These are phyloP conservation scores for Beaufortia kweichowensis DNA, from an alignment of 2,113 vertebrate genomes.

Conservation along the genomic window DNA sequence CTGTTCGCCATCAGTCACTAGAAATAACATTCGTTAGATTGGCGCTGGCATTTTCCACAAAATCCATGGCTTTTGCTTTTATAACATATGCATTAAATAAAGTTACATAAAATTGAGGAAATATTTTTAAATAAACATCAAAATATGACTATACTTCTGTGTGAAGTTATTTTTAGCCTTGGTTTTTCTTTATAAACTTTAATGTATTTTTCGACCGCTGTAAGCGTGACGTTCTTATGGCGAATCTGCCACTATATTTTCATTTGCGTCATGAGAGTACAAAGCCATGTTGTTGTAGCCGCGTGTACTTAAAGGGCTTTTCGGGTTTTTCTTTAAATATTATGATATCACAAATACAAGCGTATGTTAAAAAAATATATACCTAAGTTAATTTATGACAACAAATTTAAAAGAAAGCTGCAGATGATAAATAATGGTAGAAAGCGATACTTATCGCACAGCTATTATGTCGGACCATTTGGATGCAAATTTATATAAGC, in stretches of 20 bases:
- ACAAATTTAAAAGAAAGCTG: neutral
- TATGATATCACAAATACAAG: neutral
- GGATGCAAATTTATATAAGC: neutral
- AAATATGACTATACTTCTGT: neutral
- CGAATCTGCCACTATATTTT: slow-evolving; percentile 2
- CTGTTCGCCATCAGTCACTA: slow-evolving; percentile 78
- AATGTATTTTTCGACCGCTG: neutral
- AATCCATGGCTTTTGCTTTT: neutral
- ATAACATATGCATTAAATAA: neutral
- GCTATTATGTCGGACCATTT: neutral
- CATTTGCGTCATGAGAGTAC: neutral
- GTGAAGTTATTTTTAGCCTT: neutral
- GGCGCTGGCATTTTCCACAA: slow-evolving; percentile 65
- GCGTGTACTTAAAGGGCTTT: slow-evolving; percentile 9
- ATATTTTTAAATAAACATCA: neutral
- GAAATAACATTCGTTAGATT: slow-evolving; percentile 53
- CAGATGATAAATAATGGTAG: neutral
- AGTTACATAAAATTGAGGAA: neutral
- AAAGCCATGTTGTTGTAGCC: neutral
- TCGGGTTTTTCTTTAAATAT: neutral
- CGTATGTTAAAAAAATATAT: neutral
- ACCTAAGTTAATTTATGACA: neutral
- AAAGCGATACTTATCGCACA: neutral
- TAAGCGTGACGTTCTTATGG: neutral
- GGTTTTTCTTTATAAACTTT: neutral